Evolutionary conservation across 2,797 vertebrate species (phyloP), one percentile per base, ranked within the genome.

Genomic region (Pangasius larnaudii): DNA sequence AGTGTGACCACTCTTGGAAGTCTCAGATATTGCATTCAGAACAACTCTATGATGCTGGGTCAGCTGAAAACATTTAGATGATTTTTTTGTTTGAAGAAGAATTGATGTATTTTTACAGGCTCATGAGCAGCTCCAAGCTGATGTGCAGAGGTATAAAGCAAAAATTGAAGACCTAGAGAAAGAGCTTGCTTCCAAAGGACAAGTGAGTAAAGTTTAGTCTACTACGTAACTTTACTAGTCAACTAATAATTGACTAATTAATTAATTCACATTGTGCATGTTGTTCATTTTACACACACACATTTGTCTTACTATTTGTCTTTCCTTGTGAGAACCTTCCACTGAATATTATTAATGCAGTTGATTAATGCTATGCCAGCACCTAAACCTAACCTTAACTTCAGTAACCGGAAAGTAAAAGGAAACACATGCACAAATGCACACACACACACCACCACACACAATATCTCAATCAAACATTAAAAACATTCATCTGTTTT

Each of bases 111-210:
- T 85, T 42, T 93, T 90, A 93, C 91, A 99, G 99, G 97, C 97
- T 91, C 98, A 99, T 0, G 98, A 99, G 90, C 98, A 99, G 92
- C 96, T 99, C 83, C 97, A 98, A 74, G 97, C 97, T 91, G 99
- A 99, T 51, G 94, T 98, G 90, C 96, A 97, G 90, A 96, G 97
- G 89, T 99, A 98, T 86, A 99, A 98, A 95, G 98, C 98, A 93
- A 99, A 99, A 96, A 99, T 99, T 89, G 99, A 99, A 95, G 99
- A 99, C 90, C 94, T 99, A 93, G 97, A 99, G 91, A 99, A 97
- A 89, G 98, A 97, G 59, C 89, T 99, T 89, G 96, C 95, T 72
- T 93, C 96, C 87, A 99, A 97, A 93, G 99, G 99, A 92, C 98
- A 99, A 97, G 98, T 99, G 94, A 78, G 92, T 86, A 82, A 19